Conservation (phyloP, 1,140 invertebrate species). For the Chymomyza costata region DNA sequence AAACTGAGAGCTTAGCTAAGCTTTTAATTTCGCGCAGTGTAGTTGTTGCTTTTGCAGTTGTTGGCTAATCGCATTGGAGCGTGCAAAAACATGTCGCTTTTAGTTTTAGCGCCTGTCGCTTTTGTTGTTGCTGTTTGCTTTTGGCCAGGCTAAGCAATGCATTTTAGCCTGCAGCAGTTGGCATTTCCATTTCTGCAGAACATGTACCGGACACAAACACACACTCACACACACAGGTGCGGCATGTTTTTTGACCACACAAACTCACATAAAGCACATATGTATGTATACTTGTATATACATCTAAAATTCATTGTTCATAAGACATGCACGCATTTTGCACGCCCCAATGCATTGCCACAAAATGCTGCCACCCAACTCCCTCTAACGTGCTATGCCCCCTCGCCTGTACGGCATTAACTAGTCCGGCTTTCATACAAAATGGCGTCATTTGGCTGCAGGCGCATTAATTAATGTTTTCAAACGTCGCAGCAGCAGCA, state of each 20-base stretch:
- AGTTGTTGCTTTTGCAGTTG: slow-evolving; percentile 25
- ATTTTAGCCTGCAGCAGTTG: slow-evolving; percentile 49
- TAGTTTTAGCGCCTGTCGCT: slow-evolving; percentile 57
- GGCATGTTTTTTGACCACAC: slow-evolving; percentile 51
- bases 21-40: too few species aligned
- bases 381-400: slow-evolving; percentile 6
- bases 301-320: slow-evolving; percentile 70
- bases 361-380: slow-evolving; percentile 2
- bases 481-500: slow-evolving; percentile 45
- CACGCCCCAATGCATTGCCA: slow-evolving; percentile 56
- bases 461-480: slow-evolving; percentile 70
- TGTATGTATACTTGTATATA: slow-evolving; percentile 14
- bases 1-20: too few species aligned
- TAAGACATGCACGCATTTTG: slow-evolving; percentile 67
- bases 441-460: slow-evolving; percentile 65
- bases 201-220: slow-evolving; percentile 49
- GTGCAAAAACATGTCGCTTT: slow-evolving; percentile 67
- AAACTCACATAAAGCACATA: slow-evolving; percentile 17
- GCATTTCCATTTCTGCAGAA: slow-evolving; percentile 45
- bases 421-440: too few species aligned
- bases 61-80: slow-evolving; percentile 52
- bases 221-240: slow-evolving; percentile 54
- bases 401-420: slow-evolving; percentile 18
- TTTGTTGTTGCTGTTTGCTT: slow-evolving; percentile 51
- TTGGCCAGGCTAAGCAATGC: slow-evolving; percentile 27